A percentile compares a stretch with the other conserved stretches of the same genome.
Conservation (phyloP, 2,888 invertebrate species). For the Ophion costatus region DNA sequence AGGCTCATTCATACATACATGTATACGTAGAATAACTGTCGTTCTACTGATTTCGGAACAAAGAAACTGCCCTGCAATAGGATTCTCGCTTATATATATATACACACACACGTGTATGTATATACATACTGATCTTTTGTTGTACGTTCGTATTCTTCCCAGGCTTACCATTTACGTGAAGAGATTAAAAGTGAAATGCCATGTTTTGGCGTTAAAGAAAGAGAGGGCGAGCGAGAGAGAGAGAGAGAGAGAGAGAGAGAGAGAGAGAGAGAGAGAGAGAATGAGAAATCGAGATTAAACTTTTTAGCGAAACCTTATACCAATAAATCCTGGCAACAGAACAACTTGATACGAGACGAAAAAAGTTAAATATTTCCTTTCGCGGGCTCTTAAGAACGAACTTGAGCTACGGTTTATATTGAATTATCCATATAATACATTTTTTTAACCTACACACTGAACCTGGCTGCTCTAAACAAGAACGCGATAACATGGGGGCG, state of each 20-base stretch:
- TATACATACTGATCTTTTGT: constrained; percentile 15
- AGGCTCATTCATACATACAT: constrained; percentile 19
- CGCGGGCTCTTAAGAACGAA: not conserved
- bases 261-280: not conserved
- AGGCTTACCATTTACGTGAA: constrained; percentile 22
- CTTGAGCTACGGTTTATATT: not conserved
- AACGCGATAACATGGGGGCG: not conserved
- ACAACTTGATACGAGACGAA: not conserved
- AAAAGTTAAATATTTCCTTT: not conserved
- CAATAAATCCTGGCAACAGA: constrained; percentile 17
- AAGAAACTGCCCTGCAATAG: constrained; percentile 10
- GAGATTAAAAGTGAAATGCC: constrained; percentile 15
- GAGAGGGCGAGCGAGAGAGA: not conserved
- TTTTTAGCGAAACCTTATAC: constrained; percentile 15
- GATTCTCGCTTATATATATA: constrained; percentile 18
- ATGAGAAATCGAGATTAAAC: not conserved
- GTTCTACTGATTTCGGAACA: constrained; percentile 30
- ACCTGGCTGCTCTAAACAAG: not conserved
- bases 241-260: not conserved
- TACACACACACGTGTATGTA: not conserved
- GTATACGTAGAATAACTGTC: constrained; percentile 3
- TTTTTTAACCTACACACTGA: not conserved
- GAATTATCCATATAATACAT: not conserved
- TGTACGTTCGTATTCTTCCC: constrained; percentile 11
- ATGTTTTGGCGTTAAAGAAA: not conserved